Base-by-base conservation (phyloP, 2,113 vertebrate species). In the Brienomyrus brachyistius region DNA sequence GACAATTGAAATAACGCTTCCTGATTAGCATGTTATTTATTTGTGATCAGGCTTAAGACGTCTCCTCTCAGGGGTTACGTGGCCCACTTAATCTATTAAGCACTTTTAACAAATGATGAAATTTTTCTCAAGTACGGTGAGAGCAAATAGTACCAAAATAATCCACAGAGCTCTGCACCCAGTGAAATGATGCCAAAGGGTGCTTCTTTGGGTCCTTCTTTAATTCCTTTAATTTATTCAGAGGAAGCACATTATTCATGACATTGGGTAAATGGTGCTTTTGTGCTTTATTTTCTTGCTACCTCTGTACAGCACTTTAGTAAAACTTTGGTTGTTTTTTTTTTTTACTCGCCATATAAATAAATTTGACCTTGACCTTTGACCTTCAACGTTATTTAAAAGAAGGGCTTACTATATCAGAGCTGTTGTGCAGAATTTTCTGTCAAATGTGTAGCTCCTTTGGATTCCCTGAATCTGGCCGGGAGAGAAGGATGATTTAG, bases 151-250 rank as follows among this genome's bases (percentile, higher is more conserved):
- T 35, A 19, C 35, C 35, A 19, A 80, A 80, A 80, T 80, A 80
- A 19, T 19, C 43, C 35, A 80, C 40, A 80, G 31, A 80, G 35
- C 74, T 43, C 17, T 43, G 74, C 74, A 80, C 15, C 27, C 62
- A 70, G 62, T 70, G 31, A 70, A 70, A 80, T 80, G 74, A 80
- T 8, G 35, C 35, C 74, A 80, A 80, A 43, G 74, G 74, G 35
- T 43, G 35, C 17, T 80, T 43, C 35, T 43, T 35, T 80, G 74
- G 74, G 35, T 80, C 15, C 74, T 19, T 80, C 74, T 80, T 43
- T 80, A 80, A 80, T 80, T 80, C 35, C 74, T 80, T 43, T 80
- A 80, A 80, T 80, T 80, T 80, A 80, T 80, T 43, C 74, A 43
- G 5, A 3, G 4, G 43, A 80, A 80, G 35, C 74, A 40, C 35